Evolutionary conservation across 2,113 vertebrate species (phyloP).

Genomic region (Hiodon tergisus): DNA sequence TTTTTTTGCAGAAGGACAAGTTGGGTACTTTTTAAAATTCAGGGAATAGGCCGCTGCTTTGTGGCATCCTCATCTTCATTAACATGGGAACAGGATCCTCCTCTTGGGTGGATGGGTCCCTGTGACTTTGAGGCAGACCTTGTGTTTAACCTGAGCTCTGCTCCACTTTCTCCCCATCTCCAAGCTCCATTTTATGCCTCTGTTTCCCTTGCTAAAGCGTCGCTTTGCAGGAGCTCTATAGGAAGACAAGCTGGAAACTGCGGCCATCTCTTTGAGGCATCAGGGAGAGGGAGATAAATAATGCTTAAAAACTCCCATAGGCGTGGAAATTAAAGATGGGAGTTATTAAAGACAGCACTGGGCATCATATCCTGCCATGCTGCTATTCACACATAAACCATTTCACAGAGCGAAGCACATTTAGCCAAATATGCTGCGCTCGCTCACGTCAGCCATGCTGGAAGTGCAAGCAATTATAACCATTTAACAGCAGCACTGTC

Average conservation of each 20-base stretch:
- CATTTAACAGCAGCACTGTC: no score
- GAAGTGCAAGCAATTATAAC: not conserved
- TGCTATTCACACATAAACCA: not conserved
- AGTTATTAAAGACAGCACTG: slow-evolving; percentile 8
- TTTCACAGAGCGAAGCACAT: not conserved
- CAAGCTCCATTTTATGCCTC: slow-evolving; percentile 16
- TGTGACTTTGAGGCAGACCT: not conserved
- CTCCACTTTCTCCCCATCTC: slow-evolving; percentile 9
- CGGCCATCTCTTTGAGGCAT: slow-evolving; percentile 24
- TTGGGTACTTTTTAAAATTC: slow-evolving; percentile 1
- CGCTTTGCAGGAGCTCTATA: slow-evolving; percentile 25
- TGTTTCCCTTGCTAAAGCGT: slow-evolving; percentile 15
- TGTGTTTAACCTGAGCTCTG: slow-evolving; percentile 6
- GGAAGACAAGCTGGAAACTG: slow-evolving; percentile 26
- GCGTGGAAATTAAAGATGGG: no score
- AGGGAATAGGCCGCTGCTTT: no score
- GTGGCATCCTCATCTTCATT: not conserved
- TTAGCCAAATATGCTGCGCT: not conserved
- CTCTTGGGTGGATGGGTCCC: not conserved
- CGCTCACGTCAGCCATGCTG: not conserved
- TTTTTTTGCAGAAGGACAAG: slow-evolving; percentile 31
- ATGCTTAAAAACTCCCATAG: not conserved
- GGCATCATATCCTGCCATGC: not conserved
- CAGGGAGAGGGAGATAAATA: slow-evolving; percentile 14
- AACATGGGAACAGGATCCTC: not conserved